Conservation (phyloP, 2,113 vertebrate species). For the Callithrix jacchus region DNA sequence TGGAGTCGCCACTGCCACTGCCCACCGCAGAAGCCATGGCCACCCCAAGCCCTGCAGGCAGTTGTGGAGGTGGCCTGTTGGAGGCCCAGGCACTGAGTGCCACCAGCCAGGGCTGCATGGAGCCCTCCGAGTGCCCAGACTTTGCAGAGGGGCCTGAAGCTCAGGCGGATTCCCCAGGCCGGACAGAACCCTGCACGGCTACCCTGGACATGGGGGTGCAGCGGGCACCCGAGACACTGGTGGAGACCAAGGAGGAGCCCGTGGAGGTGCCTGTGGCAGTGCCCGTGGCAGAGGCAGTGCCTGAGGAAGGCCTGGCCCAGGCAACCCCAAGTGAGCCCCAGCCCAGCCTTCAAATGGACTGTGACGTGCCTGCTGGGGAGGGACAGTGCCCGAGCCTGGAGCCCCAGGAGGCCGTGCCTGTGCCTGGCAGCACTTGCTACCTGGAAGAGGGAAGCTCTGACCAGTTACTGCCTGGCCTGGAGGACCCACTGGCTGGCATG, state of each 20-base stretch:
- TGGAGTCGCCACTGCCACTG: conserved; percentile 75
- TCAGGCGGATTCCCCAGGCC: not conserved
- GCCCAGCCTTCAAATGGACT: conserved; percentile 69
- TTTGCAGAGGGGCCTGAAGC: conserved; percentile 77
- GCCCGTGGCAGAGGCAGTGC: conserved; percentile 35
- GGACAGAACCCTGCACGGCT: conserved; percentile 73
- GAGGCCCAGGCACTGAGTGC: conserved; percentile 76
- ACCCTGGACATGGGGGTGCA: conserved; percentile 75
- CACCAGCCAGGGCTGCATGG: conserved; percentile 81
- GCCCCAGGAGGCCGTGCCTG: conserved; percentile 58
- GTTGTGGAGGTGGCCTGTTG: conserved; percentile 73
- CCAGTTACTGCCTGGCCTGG: conserved; percentile 68
- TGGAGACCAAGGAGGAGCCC: conserved; percentile 80
- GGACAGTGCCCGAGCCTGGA: conserved; percentile 72
- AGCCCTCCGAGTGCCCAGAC: conserved; percentile 80
- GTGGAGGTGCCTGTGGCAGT: conserved; percentile 66
- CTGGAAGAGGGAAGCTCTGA: conserved; percentile 74
- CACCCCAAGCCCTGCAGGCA: conserved; percentile 56
- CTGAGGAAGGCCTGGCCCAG: conserved; percentile 36
- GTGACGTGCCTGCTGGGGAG: not conserved
- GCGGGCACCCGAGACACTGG: conserved; percentile 58
- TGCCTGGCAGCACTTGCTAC: conserved; percentile 68
- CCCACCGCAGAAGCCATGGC: conserved; percentile 63
- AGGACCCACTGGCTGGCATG: conserved; percentile 96
- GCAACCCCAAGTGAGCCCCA: conserved; percentile 16